Conservation (phyloP, 1,140 invertebrate genomes). For the Sminthurides bifidus region DNA sequence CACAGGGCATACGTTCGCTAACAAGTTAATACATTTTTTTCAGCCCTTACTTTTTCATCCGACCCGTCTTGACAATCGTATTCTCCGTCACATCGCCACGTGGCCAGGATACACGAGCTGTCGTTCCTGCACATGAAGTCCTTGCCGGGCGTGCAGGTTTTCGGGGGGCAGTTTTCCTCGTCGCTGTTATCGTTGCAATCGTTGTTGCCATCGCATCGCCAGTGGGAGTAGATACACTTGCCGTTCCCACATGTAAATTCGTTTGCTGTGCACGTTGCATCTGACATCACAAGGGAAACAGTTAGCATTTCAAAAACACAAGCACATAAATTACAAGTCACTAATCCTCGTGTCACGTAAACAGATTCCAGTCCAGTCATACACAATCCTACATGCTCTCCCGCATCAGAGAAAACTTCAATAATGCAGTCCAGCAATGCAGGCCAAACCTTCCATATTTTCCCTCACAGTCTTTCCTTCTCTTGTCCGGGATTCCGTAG, state of each 20-base stretch:
- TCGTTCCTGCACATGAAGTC: conserved; percentile 57
- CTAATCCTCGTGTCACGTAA: no score
- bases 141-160: conserved; percentile 50
- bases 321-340: no score
- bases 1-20: no score
- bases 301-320: no score
- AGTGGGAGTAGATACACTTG: conserved; percentile 71
- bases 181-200: conserved; percentile 45
- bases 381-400: no score
- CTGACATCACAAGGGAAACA: no score
- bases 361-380: no score
- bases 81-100: conserved; percentile 75
- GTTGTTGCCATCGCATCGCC: conserved; percentile 65
- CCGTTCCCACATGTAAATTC: conserved; percentile 81
- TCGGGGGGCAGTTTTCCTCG: conserved; percentile 58
- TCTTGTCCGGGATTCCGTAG: no score
- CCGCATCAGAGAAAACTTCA: no score
- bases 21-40: conserved; percentile 1
- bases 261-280: conserved; percentile 72
- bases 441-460: no score
- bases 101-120: conserved; percentile 45
- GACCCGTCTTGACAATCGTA: conserved; percentile 62
- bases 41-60: conserved; percentile 53
- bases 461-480: no score
- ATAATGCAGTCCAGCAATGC: no score